Evolutionary conservation across 2,113 vertebrate species (phyloP), one percentile per base, ranked within the genome.

Genomic region (Lophotis ruficrista): DNA sequence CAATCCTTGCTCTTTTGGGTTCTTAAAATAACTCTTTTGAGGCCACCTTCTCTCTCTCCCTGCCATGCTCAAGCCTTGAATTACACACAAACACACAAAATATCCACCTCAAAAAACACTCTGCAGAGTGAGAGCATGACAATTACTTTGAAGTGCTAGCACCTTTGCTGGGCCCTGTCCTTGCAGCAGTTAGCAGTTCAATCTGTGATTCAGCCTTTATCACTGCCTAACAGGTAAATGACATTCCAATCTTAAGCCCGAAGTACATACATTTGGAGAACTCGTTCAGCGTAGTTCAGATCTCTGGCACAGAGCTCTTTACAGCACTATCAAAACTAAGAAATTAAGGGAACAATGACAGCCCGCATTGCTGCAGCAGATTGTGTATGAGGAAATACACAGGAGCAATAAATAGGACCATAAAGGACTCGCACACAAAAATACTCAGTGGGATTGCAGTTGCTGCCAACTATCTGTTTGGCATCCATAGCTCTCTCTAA

Each of bases 71-170:
- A 90, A 94, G 77, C 60, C 66, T 89, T 97, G 96, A 95, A 94
- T 97, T 95, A 93, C 85, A 96, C 51, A 93, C 89, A 97, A 96
- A 96, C 91, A 96, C 66, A 92, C 69, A 90, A 92, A 95, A 95
- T 70, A 94, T 48, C 71, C 79, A 93, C 77, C 86, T 89, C 89
- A 97, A 94, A 96, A 96, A 94, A 86, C 64, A 80, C 70, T 87
- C 47, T 69, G 35, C 79, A 93, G 66, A 91, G 90, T 66, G 80
- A 96, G 90, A 94, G 57, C 58, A 60, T 65, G 76, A 91, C 85
- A 94, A 91, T 83, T 64, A 77, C 85, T 91, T 76, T 94, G 87
- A 96, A 93, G 73, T 41, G 58, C 61, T 82, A 80, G 58, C 89
- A 94, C 89, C 79, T 93, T 93, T 89, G 83, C 90, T 94, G 96